Evolutionary conservation across 2,797 vertebrate genomes (phyloP), one percentile per base, ranked within the genome.

Genomic region (Knipowitschia caucasica): DNA sequence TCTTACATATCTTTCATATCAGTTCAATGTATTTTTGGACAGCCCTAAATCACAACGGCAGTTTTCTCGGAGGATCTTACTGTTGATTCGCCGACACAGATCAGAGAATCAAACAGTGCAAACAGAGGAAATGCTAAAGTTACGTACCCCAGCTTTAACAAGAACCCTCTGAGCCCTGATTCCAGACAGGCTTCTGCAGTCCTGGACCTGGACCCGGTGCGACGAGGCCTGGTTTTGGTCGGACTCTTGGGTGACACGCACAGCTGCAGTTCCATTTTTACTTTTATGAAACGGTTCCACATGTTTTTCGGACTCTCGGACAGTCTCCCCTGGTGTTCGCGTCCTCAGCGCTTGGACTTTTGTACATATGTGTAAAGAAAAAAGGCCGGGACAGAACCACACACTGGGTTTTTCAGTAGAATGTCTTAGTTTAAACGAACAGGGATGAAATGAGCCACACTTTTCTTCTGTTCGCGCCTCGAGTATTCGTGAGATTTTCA

Each of bases 301-400:
- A 26, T 33, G 17, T 24, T 29, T 38, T 46, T 35, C 3, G 39
- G 1, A 43, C 4, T 55, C 69, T 26, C 17, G 9, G 52, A 53
- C 15, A 34, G 18, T n/a, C 23, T 18, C 62, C 52, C 29, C 52
- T 35, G 20, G 34, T 64, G 59, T 34, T 54, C 29, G 58, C 69
- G 65, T 52, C 54, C 46, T 21, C 20, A 64, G 62, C 58, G 58
- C 58, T 66, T 54, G 67, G 75, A 79, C 63, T 69, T 87, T 75
- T 86, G 80, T 85, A 87, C 70, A 85, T 83, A 82, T 50, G 33
- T 50, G 67, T 21, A 71, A 64, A 81, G 79, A 66, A 54, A 63
- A 66, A 62, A 51, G 73, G 74, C 71, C 76, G 69, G 62, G 67
- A 77, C 69, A 67, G n/a, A n/a, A n/a, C n/a, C 51, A 73, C 63